A percentile compares a stretch with the other conserved stretches of the same genome.
phyloP scores from a whole-genome alignment of 2,888 invertebrate species.

The Pheosia tremula region DNA sequence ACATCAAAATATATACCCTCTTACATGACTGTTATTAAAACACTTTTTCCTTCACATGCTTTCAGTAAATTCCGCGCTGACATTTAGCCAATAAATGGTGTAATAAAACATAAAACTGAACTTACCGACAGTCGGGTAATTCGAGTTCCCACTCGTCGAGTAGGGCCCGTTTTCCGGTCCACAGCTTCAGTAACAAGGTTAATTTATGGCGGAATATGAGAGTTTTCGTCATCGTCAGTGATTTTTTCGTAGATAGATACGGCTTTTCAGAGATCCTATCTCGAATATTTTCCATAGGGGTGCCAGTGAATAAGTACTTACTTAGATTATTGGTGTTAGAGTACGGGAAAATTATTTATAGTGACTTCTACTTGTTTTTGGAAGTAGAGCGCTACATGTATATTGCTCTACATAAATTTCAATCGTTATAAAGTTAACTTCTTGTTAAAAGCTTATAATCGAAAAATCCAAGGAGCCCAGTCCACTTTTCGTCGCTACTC shows the following conservation, averaged over 20 bases:
- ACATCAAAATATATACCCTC: background rate
- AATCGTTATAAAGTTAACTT: too few species aligned
- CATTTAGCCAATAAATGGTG: conserved; percentile 1
- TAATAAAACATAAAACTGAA: conserved; percentile 6
- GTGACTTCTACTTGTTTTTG: too few species aligned
- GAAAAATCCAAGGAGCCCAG: too few species aligned
- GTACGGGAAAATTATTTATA: too few species aligned
- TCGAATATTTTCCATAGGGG: background rate
- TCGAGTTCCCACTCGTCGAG: conserved; percentile 10
- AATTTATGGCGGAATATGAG: conserved; percentile 28
- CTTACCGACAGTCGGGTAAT: conserved; percentile 1
- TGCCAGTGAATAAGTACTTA: too few species aligned
- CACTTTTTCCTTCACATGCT: background rate
- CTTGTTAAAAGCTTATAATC: too few species aligned
- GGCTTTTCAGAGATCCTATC: background rate
- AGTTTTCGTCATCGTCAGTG: conserved; percentile 14
- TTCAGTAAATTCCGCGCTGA: background rate
- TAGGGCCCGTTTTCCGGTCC: conserved; percentile 16
- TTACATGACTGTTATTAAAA: background rate
- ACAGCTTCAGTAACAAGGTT: background rate
- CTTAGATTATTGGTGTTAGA: too few species aligned
- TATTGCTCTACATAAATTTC: too few species aligned
- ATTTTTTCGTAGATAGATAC: conserved; percentile 11
- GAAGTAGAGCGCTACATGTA: too few species aligned
- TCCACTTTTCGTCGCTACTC: too few species aligned